Percentiles rank a stretch among this genome's conserved stretches.
Conservation (phyloP, 2,113 vertebrate species). For the Daubentonia madagascariensis region DNA sequence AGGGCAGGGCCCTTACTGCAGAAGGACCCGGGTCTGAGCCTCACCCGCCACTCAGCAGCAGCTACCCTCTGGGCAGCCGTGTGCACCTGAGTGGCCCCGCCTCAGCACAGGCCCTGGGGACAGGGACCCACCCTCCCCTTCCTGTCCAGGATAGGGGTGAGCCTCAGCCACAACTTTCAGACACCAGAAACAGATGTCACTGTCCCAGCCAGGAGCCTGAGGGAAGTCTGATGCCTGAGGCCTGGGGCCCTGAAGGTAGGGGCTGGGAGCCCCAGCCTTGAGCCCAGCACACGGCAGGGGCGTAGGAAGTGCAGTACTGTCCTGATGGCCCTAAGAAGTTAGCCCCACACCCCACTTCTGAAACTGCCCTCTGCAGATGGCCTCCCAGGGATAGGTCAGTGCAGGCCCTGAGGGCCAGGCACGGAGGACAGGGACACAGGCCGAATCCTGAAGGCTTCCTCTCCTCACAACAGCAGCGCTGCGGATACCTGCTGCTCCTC, state of each 20-base stretch:
- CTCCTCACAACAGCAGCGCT: too few species aligned
- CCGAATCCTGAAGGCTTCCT: too few species aligned
- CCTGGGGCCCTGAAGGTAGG: neutral
- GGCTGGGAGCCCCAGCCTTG: neutral
- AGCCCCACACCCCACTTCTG: rapidly evolving
- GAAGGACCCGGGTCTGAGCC: rapidly evolving
- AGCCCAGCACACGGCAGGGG: neutral
- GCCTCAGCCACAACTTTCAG: neutral
- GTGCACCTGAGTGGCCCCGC: neutral
- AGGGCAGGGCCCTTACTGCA: neutral
- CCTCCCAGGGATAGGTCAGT: rapidly evolving
- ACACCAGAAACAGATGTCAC: neutral
- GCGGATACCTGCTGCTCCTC: neutral
- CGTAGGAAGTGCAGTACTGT: neutral
- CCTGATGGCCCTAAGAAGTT: neutral
- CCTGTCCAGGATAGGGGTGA: neutral
- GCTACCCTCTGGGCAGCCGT: neutral
- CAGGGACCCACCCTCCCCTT: neutral
- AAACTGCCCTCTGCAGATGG: neutral
- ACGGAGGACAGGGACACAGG: neutral
- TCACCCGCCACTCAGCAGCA: rapidly evolving
- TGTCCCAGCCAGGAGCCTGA: neutral
- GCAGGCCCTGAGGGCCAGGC: neutral
- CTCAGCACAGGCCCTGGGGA: neutral
- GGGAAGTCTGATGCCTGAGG: neutral